Base-by-base conservation (phyloP, 2,888 invertebrate species). In the Lycocerus yunnanus region DNA sequence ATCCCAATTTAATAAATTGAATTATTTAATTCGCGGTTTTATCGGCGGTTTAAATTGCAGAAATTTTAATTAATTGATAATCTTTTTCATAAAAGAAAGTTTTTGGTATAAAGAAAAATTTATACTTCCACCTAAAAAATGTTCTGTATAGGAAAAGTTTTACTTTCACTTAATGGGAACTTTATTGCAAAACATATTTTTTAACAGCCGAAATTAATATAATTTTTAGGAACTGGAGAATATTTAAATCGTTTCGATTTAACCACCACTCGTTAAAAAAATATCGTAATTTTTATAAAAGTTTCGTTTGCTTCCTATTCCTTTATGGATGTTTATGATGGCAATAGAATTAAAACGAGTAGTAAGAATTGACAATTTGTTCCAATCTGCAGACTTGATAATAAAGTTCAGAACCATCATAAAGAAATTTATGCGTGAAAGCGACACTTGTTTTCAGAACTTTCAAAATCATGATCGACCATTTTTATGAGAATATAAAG, bases 361-460 rank as follows among this genome's bases (percentile, higher is more conserved):
- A 75, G 76, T 74, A 78, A 70, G 72, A 70, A 67, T 70, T 69
- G 73, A 74, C 76, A 78, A 79, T 78, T 78, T 78, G 77, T 74
- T 77, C 73, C 74, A 77, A 72, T 78, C 78, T 78, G 74, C 72
- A 71, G 74, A 43, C 63, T 66, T 70, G 76, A 77, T 77, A 77
- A 76, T 76, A 75, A 75, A 77, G 74, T 76, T 76, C 70, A 68
- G 72, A 74, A 70, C 63, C 76, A 71, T 77, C 78, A 78, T 79
- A 80, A 81, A 79, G 79, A 79, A 79, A 82, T 82, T 81, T 82
- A 81, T 81, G 80, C 77, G 75, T 75, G 78, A 82, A 81, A 80
- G 81, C 81, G 82, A 81, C 81, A 82, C 81, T 82, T 82, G 81
- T 82, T 82, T 82, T 81, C 81, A 80, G 81, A 78, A 74, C 76